A percentile compares a stretch with the other conserved stretches of the same genome.
Conservation (phyloP, 2,888 invertebrate species). For the Aleiodes alternator region DNA sequence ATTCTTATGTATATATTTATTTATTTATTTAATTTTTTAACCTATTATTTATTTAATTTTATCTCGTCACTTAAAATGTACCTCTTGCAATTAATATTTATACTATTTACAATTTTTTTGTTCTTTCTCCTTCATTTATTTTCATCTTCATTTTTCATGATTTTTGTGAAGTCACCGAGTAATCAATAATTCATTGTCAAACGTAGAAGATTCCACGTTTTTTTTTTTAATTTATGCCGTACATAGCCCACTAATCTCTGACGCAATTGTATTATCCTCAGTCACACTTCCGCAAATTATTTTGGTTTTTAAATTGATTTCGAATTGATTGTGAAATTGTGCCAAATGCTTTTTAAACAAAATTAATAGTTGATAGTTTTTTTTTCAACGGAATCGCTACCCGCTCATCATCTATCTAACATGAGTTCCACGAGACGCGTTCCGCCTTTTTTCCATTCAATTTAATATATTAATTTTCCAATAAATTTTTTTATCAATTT, state of each 20-base stretch:
- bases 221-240: constrained; percentile 49
- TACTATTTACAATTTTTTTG: constrained; percentile 43
- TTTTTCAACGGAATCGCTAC: background rate
- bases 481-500: background rate
- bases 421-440: background rate
- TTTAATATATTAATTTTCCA: background rate
- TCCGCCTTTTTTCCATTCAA: background rate
- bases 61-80: constrained; percentile 67
- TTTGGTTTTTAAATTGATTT: background rate
- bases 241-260: constrained; percentile 53
- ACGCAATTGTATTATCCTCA: constrained; percentile 51
- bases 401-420: background rate
- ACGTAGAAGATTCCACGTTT: constrained; percentile 40
- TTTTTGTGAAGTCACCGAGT: constrained; percentile 62
- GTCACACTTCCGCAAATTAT: constrained; percentile 44
- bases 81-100: constrained; percentile 58
- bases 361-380: background rate
- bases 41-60: constrained; percentile 62
- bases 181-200: constrained; percentile 49
- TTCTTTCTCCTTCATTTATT: constrained; percentile 19
- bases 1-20: constrained; percentile 69
- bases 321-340: background rate
- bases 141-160: constrained; percentile 64
- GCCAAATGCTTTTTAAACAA: background rate
- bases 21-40: constrained; percentile 68